Conservation (phyloP, 2,113 vertebrate genomes). For the Malurus cyaneus region DNA sequence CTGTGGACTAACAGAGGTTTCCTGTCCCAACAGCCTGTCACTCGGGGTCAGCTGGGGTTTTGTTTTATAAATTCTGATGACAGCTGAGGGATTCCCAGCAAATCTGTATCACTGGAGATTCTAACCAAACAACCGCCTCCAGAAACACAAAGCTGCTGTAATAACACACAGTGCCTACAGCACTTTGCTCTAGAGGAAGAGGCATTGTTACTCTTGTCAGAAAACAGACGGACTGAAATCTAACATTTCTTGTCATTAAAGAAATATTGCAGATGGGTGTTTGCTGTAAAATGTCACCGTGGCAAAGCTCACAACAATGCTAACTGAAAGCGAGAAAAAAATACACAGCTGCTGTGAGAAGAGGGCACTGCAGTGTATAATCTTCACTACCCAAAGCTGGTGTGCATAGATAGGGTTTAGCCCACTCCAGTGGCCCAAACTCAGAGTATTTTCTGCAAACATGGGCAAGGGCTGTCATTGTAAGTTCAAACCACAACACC, state of each 20-base stretch:
- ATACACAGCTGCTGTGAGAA: background rate
- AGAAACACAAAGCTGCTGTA: background rate
- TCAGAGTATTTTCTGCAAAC: background rate
- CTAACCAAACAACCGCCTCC: background rate
- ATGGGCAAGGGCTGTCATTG: background rate
- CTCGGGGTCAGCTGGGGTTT: background rate
- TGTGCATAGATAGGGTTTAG: background rate
- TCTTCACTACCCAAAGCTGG: background rate
- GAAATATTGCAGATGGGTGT: background rate
- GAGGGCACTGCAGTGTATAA: background rate
- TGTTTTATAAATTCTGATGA: constrained; percentile 21
- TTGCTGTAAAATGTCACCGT: background rate
- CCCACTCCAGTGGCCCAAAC: background rate
- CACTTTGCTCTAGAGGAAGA: background rate
- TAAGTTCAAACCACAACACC: background rate
- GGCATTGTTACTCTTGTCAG: background rate
- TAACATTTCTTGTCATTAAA: background rate
- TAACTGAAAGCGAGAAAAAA: background rate
- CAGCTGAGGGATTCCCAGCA: constrained; percentile 6
- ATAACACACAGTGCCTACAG: background rate
- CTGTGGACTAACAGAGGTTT: constrained; percentile 21
- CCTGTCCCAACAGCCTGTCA: background rate
- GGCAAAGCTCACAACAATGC: background rate
- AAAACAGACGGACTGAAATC: constrained; percentile 4
- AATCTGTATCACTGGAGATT: background rate